Base-by-base conservation (phyloP, 2,888 invertebrate species). In the Euplexia lucipara region DNA sequence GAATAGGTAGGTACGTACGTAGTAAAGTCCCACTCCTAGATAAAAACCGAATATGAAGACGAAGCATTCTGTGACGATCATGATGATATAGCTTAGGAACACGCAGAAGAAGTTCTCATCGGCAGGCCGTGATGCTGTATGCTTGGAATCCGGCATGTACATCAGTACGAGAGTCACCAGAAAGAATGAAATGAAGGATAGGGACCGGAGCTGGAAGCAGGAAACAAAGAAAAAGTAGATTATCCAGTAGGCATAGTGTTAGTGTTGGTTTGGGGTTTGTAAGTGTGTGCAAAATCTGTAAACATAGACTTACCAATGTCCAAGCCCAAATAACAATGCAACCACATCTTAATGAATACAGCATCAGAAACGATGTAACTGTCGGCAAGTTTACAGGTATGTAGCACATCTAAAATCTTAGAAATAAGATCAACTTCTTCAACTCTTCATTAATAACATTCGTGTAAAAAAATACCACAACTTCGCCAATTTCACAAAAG, bases 261-360 rank as follows among this genome's bases (percentile, higher is more conserved):
- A 26, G 5, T n/a, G n/a, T n/a, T n/a, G n/a, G n/a, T n/a, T n/a
- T n/a, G n/a, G n/a, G n/a, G n/a, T n/a, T n/a, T n/a, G n/a, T n/a
- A n/a, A n/a, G n/a, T n/a, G n/a, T n/a, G n/a, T n/a, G n/a, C n/a
- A n/a, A n/a, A n/a, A n/a, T n/a, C n/a, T n/a, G n/a, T n/a, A n/a
- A n/a, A n/a, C n/a, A n/a, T n/a, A 30, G 22, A 37, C 18, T 52
- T 76, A 91, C 91, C 68, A 81, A 6, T 10, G 86, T 89, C 90
- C 90, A 91, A 10, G 78, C 0, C 1, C 85, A 66, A 14, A 86
- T 79, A 0, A 84, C 5, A 0, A 80, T 10, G 32, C 81, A 79
- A 0, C 91, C 91, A 58, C 56, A 49, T 66, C 79, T 80, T 59
- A 91, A 80, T 0, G 88, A 79, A 65, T 85, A 88, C 1, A 88